Percentiles rank a stretch among this genome's conserved stretches.
These are phyloP conservation scores for Echiichthys vipera DNA, from an alignment of 2,797 vertebrate genomes.

Conservation along the genomic window DNA sequence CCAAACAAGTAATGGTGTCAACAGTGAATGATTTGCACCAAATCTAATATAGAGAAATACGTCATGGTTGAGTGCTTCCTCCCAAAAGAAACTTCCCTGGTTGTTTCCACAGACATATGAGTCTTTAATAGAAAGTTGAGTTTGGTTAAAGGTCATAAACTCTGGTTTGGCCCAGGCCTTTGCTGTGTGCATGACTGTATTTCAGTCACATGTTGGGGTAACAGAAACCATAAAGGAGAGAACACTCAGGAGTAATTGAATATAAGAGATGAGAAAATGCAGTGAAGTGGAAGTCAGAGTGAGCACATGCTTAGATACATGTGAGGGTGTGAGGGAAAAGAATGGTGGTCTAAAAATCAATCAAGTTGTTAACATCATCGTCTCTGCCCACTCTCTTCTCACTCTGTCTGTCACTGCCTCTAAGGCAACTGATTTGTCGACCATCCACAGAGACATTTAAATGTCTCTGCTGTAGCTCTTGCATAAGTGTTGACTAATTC, in stretches of 20 bases:
- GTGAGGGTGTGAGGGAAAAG: not conserved
- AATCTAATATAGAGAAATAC: conserved; percentile 28
- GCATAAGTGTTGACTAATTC: not conserved
- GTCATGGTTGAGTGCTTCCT: conserved; percentile 6
- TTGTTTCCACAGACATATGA: conserved; percentile 47
- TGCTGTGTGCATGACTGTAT: conserved; percentile 29
- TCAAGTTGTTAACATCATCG: not conserved
- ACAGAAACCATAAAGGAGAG: conserved; percentile 30
- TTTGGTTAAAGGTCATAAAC: conserved; percentile 59
- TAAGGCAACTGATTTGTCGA: conserved; percentile 14
- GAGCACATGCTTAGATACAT: conserved; percentile 8
- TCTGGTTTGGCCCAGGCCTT: conserved; percentile 41
- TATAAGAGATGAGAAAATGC: conserved; percentile 25
- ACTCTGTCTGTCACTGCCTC: not conserved
- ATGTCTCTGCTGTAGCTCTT: not conserved
- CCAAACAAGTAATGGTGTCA: conserved; percentile 21
- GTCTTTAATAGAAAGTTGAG: conserved; percentile 47
- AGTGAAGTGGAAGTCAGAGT: conserved; percentile 25
- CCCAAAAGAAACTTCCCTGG: conserved; percentile 30
- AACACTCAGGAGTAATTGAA: conserved; percentile 22
- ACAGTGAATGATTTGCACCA: not conserved
- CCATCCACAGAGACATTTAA: not conserved
- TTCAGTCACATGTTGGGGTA: conserved; percentile 47
- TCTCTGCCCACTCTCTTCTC: not conserved
- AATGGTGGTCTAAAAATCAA: not conserved